Evolutionary conservation across 30 jellyfish, hydroid and myxozoan species (phyloP), one percentile per base, ranked within the genome.

Genomic region (Aurelia sp.): DNA sequence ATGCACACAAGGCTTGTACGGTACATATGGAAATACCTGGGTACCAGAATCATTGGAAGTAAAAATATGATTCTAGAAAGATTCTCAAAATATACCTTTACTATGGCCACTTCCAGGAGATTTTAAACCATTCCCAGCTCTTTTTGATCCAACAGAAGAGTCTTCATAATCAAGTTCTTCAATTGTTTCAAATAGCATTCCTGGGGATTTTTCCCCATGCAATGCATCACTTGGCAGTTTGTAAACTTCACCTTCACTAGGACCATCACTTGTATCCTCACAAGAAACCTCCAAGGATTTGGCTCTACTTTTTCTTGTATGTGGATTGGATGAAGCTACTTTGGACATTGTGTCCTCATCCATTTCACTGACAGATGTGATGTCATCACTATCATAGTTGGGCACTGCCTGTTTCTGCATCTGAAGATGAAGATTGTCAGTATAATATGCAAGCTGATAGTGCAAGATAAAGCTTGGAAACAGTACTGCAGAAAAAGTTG

Each of bases 311-410:
- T 64, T 70, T 59, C 59, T 48, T 18, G 51, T 17, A 58, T 20
- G n/a, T 58, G 31, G 73, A 35, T 19, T 20, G 50, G 51, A 33
- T 10, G 27, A 19, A 35, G 27, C 73, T 6, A 74, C 16, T 61
- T 48, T 72, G 5, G 93, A 72, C 6, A 76, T 47, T 48, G 68
- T 33, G 27, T 84, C 93, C 17, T 84, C 92, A 22, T 82, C 93
- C 70, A 68, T 76, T 63, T 84, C 93, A 73, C 86, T 71, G 3
- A 84, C 93, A 5, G 86, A 70, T 41, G 93, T 84, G 35, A 84
- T 23, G 66, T 84, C 93, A 70, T 84, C 93, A 84, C 93, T 84
- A 67, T 84, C 93, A 21, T 84, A 75, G 15, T 40, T 40, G 11
- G 37, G 62, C 13, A 51, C 79, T 53, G 40, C 40, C 37, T 35